phyloP scores from a whole-genome alignment of 53 echinoderm and acorn worm species.

The Luidia sarsii region DNA sequence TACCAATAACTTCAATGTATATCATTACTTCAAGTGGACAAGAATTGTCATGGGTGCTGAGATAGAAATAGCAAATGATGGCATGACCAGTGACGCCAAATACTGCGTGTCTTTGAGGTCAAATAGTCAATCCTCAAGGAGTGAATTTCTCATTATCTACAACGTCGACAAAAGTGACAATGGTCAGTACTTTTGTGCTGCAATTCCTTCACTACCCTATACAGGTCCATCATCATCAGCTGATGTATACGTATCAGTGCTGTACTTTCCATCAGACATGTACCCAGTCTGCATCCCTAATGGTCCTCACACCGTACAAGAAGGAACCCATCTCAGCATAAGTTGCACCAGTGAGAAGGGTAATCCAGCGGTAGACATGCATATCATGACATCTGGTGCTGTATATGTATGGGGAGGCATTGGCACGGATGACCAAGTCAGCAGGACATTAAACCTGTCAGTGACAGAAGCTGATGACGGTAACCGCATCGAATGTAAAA shows the following conservation, averaged over 20 bases:
- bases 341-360: slow-evolving; percentile 17
- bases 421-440: too few species aligned
- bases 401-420: neutral
- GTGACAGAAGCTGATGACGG: neutral
- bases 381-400: neutral
- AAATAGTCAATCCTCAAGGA: neutral
- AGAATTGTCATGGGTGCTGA: neutral
- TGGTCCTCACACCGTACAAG: slow-evolving; percentile 24
- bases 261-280: slow-evolving; percentile 22
- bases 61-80: slow-evolving; percentile 2
- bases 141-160: neutral
- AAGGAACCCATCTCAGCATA: slow-evolving; percentile 22
- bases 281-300: slow-evolving; percentile 38
- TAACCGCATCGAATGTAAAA: neutral
- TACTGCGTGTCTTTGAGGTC: neutral
- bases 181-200: neutral
- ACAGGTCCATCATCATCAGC: neutral
- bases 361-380: neutral
- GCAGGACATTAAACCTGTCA: too few species aligned
- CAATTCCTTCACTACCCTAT: neutral
- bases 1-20: neutral
- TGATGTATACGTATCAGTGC: neutral
- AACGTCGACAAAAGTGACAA: neutral
- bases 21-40: neutral
- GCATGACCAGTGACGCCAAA: neutral